Conservation (phyloP, 1,140 invertebrate genomes). For the Eupristina koningsbergeri region DNA sequence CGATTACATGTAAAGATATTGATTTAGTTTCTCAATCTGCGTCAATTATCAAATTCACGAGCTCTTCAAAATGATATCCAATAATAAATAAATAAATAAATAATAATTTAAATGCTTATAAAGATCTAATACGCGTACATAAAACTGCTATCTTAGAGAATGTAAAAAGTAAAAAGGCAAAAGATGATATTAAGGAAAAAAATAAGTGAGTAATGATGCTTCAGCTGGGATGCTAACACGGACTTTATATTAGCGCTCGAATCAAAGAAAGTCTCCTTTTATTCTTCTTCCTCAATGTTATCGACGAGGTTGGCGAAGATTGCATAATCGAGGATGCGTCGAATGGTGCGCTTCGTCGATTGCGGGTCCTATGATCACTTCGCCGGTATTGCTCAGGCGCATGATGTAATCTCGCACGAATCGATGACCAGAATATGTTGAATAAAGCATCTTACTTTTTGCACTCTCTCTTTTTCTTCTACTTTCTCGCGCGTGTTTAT, state of each 20-base stretch:
- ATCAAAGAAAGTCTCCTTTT: neutral
- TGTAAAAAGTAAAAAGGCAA: no score
- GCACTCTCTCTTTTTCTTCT: slow-evolving; percentile 38
- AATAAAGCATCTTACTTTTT: slow-evolving; percentile 38
- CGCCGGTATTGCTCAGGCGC: neutral
- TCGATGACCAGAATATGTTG: slow-evolving; percentile 49
- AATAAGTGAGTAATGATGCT: no score
- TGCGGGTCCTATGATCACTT: slow-evolving; percentile 14
- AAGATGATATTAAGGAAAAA: no score
- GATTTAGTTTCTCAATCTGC: no score
- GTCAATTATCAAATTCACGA: no score
- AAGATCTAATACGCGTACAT: no score
- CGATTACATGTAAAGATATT: no score
- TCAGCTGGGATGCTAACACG: no score
- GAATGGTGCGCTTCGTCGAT: slow-evolving; percentile 43
- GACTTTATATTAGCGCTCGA: neutral
- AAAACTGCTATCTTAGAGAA: no score
- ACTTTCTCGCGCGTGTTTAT: slow-evolving; percentile 33
- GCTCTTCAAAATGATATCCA: no score
- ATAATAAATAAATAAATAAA: no score
- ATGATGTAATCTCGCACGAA: slow-evolving; percentile 51
- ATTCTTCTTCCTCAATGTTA: slow-evolving; percentile 28
- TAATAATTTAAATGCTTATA: no score
- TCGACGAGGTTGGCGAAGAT: neutral
- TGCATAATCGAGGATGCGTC: slow-evolving; percentile 16